Evolutionary conservation across 2,113 vertebrate genomes (phyloP).

Genomic region (Semicossyphus pulcher): DNA sequence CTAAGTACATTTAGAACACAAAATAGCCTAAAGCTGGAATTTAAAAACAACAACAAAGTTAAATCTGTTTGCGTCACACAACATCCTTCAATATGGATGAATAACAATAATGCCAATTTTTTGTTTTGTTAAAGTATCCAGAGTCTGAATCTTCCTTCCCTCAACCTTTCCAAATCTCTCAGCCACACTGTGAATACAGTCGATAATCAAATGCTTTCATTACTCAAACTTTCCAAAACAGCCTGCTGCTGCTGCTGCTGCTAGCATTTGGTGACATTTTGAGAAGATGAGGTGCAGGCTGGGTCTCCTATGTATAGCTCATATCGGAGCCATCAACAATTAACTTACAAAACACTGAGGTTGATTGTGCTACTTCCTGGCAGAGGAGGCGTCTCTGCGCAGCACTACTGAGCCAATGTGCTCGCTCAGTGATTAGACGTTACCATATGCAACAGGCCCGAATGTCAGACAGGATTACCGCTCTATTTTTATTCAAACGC

Average conservation of each 20-base stretch:
- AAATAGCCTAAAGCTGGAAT: conserved; percentile 57
- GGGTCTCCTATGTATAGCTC: conserved; percentile 50
- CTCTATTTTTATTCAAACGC: conserved; percentile 57
- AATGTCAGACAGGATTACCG: conserved; percentile 75
- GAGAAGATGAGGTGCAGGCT: conserved; percentile 62
- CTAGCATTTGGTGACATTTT: conserved; percentile 77
- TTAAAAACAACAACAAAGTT: conserved; percentile 50
- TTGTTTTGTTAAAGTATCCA: conserved; percentile 16
- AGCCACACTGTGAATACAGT: conserved; percentile 28
- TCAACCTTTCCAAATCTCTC: conserved; percentile 68
- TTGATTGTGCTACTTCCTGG: conserved; percentile 70
- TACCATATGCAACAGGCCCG: conserved; percentile 51
- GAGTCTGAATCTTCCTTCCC: conserved; percentile 24
- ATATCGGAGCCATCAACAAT: conserved; percentile 78
- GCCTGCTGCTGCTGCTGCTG: conserved; percentile 52
- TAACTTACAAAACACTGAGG: conserved; percentile 67
- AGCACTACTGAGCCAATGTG: conserved; percentile 62
- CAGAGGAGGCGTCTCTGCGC: conserved; percentile 44
- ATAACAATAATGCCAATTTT: conserved; percentile 22
- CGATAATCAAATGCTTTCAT: conserved; percentile 69
- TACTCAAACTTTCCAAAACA: conserved; percentile 56
- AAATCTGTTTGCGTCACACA: conserved; percentile 39
- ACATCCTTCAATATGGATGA: conserved; percentile 10
- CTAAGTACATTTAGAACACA: conserved; percentile 56
- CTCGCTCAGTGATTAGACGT: conserved; percentile 74